A percentile compares a stretch with the other conserved stretches of the same genome.
Conservation (phyloP, 2,888 invertebrate species). For the Microctonus hyperodae region DNA sequence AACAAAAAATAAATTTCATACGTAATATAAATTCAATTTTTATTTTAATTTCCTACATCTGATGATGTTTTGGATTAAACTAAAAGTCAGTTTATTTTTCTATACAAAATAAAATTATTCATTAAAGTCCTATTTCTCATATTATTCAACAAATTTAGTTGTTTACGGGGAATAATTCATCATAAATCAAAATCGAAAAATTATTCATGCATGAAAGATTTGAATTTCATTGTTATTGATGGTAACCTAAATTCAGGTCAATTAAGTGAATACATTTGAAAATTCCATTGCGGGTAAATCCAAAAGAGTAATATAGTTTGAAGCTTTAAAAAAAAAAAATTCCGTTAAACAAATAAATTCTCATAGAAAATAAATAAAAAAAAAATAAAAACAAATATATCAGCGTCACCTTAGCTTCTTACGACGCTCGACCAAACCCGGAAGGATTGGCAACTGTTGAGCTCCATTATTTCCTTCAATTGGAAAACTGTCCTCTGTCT, state of each 20-base stretch:
- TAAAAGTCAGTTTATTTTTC: too few species aligned
- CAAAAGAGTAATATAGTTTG: not conserved
- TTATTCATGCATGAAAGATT: not conserved
- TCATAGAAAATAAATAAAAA: not conserved
- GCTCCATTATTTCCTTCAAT: conserved; percentile 44
- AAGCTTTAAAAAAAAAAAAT: not conserved
- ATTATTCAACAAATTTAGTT: too few species aligned
- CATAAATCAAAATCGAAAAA: not conserved
- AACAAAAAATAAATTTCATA: not conserved
- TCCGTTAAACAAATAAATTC: conserved; percentile 10
- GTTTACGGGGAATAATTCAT: not conserved
- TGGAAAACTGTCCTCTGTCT: conserved; percentile 59
- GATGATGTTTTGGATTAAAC: too few species aligned
- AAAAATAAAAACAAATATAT: conserved; percentile 24
- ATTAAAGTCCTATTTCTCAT: not conserved
- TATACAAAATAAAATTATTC: too few species aligned
- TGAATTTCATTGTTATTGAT: not conserved
- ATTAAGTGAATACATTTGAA: not conserved
- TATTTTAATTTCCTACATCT: too few species aligned
- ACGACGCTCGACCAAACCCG: conserved; percentile 63
- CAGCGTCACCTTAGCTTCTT: conserved; percentile 64
- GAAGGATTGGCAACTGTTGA: conserved; percentile 45
- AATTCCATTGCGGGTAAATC: not conserved
- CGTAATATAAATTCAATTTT: not conserved
- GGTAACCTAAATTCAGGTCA: not conserved